phyloP scores from a whole-genome alignment of 1,140 invertebrate genomes.

The Heliconius himera region DNA sequence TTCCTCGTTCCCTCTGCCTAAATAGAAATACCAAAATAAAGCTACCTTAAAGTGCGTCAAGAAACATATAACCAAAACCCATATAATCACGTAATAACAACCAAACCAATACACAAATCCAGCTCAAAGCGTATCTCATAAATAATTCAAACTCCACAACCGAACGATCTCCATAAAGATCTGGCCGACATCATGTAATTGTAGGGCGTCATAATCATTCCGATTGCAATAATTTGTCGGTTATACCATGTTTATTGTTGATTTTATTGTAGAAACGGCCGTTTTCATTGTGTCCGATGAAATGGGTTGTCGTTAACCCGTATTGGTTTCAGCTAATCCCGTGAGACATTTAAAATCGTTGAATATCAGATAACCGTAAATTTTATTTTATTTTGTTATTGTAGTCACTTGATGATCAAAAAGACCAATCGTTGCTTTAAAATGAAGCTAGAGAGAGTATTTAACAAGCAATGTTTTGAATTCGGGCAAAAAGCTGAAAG shows the following conservation, averaged over 20 bases:
- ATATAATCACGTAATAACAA: slow-evolving; percentile 1
- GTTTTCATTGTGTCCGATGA: slow-evolving; percentile 15
- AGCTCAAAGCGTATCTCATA: not conserved
- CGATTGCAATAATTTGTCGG: slow-evolving; percentile 30
- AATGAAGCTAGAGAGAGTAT: too few species aligned
- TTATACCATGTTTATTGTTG: slow-evolving; percentile 50
- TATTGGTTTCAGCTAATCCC: slow-evolving; percentile 12
- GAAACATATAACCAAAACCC: not conserved
- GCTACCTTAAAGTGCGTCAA: too few species aligned
- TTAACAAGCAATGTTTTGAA: too few species aligned
- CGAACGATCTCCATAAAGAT: slow-evolving; percentile 19
- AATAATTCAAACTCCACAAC: slow-evolving; percentile 8
- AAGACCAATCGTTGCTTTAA: too few species aligned
- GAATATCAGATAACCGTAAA: not conserved
- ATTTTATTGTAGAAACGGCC: slow-evolving; percentile 40
- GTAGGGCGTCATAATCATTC: slow-evolving; percentile 19
- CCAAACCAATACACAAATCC: not conserved
- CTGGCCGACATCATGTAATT: slow-evolving; percentile 16
- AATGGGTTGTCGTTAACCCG: slow-evolving; percentile 4
- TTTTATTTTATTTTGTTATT: not conserved
- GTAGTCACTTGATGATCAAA: not conserved
- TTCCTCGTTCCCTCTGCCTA: too few species aligned
- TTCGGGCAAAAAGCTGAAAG: too few species aligned
- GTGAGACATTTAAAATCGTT: slow-evolving; percentile 3
- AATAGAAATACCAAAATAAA: too few species aligned